phyloP scores from a whole-genome alignment of 2,888 invertebrate genomes.

The Eupithecia tripunctaria region DNA sequence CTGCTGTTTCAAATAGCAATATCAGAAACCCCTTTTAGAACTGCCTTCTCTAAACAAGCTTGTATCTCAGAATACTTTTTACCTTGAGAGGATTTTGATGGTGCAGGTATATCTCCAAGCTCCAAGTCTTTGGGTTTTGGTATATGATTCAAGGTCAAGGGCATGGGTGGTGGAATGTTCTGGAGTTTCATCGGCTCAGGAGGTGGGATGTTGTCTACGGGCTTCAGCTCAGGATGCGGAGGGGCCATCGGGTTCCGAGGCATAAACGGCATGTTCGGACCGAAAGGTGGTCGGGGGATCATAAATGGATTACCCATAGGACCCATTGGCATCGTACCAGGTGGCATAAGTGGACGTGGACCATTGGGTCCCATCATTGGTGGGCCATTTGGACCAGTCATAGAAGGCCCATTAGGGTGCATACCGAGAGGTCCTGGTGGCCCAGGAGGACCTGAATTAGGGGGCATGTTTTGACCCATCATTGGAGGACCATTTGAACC shows the following conservation, averaged over 20 bases:
- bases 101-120: slow-evolving; percentile 82
- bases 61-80: slow-evolving; percentile 45
- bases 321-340: slow-evolving; percentile 40
- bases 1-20: slow-evolving; percentile 9
- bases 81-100: slow-evolving; percentile 68
- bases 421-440: slow-evolving; percentile 40
- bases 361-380: slow-evolving; percentile 45
- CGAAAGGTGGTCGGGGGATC: slow-evolving; percentile 72
- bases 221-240: slow-evolving; percentile 28
- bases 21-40: slow-evolving; percentile 49
- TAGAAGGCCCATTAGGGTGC: slow-evolving; percentile 55
- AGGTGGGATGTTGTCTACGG: slow-evolving; percentile 25
- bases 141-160: slow-evolving; percentile 72
- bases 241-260: slow-evolving; percentile 41
- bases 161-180: slow-evolving; percentile 86
- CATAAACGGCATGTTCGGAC: slow-evolving; percentile 68
- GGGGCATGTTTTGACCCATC: slow-evolving; percentile 61
- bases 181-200: slow-evolving; percentile 79
- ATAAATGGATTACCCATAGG: slow-evolving; percentile 62
- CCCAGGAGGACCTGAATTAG: slow-evolving; percentile 50
- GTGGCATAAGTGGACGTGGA: slow-evolving; percentile 48
- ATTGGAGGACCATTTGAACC: slow-evolving; percentile 62
- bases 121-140: slow-evolving; percentile 66
- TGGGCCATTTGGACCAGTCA: slow-evolving; percentile 51
- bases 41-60: slow-evolving; percentile 33